A percentile compares a stretch with the other conserved stretches of the same genome.
Conservation (phyloP, 2,797 vertebrate genomes). For the Neopelma chrysocephalum region DNA sequence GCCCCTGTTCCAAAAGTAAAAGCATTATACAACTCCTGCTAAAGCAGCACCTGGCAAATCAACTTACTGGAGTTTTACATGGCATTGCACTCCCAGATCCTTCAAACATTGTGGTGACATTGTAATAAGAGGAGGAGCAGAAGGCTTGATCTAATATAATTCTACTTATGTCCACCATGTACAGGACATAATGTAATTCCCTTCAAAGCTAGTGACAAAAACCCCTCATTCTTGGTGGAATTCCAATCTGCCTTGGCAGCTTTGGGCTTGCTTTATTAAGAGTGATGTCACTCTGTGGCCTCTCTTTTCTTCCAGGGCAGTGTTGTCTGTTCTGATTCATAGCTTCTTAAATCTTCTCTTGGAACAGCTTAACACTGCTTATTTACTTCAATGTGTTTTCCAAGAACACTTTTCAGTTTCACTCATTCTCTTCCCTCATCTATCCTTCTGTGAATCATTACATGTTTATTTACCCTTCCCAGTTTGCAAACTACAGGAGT, state of each 20-base stretch:
- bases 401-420: background rate
- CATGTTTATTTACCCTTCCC: background rate
- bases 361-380: conserved; percentile 13
- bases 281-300: conserved; percentile 1
- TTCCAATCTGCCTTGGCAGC: conserved; percentile 49
- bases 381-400: conserved; percentile 24
- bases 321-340: conserved; percentile 31
- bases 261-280: conserved; percentile 48
- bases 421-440: background rate
- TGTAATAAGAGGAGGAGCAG: conserved; percentile 64
- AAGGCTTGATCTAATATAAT: conserved; percentile 66
- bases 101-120: conserved; percentile 62
- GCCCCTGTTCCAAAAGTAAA: conserved; percentile 64
- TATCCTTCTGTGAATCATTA: background rate
- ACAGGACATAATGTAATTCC: conserved; percentile 43
- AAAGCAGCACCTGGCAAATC: conserved; percentile 72
- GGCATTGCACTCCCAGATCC: conserved; percentile 20
- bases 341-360: conserved; percentile 37
- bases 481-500: background rate
- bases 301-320: conserved; percentile 4
- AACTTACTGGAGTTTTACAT: conserved; percentile 55
- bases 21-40: conserved; percentile 66
- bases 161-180: conserved; percentile 35
- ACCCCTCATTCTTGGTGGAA: conserved; percentile 23
- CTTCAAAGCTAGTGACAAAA: conserved; percentile 47